Percentiles rank a stretch among this genome's conserved stretches.
Evolutionary conservation across 2,113 vertebrate species (phyloP).

Genomic region (Equus przewalskii): DNA sequence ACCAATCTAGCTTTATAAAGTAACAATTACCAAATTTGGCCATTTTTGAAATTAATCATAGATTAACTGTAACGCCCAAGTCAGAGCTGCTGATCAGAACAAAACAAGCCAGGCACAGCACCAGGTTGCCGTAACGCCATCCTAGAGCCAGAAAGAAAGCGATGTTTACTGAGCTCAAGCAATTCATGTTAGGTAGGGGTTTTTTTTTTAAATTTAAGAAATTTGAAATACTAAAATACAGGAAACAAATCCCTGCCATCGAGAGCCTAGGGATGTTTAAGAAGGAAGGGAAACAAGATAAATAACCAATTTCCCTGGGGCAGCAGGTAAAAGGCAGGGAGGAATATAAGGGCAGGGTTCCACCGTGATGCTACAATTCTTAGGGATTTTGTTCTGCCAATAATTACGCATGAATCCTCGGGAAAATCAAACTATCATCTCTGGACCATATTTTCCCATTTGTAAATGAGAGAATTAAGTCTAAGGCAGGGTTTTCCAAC

Average conservation of each 20-base stretch:
- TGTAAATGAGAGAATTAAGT: not conserved
- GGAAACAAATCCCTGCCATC: slow-evolving; percentile 47
- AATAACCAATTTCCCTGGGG: slow-evolving; percentile 17
- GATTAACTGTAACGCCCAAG: slow-evolving; percentile 53
- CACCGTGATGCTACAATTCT: not conserved
- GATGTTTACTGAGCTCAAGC: not conserved
- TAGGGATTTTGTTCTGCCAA: slow-evolving; percentile 16
- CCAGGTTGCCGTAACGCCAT: not conserved
- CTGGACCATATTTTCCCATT: not conserved
- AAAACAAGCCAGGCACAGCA: not conserved
- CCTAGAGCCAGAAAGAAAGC: not conserved
- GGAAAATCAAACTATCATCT: not conserved
- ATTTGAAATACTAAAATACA: slow-evolving; percentile 48
- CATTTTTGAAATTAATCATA: slow-evolving; percentile 56
- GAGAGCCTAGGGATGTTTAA: not conserved
- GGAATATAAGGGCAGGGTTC: not conserved
- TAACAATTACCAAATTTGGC: slow-evolving; percentile 65
- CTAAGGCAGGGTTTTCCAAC: not conserved
- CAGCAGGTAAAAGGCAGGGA: not conserved
- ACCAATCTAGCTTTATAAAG: slow-evolving; percentile 57
- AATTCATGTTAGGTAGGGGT: slow-evolving; percentile 9
- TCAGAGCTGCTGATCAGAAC: not conserved
- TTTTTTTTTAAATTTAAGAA: slow-evolving; percentile 13
- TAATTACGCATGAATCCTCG: not conserved
- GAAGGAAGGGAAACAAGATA: not conserved